Evolutionary conservation across 2,888 invertebrate genomes (phyloP).

Genomic region (Ophonus ardosiacus): DNA sequence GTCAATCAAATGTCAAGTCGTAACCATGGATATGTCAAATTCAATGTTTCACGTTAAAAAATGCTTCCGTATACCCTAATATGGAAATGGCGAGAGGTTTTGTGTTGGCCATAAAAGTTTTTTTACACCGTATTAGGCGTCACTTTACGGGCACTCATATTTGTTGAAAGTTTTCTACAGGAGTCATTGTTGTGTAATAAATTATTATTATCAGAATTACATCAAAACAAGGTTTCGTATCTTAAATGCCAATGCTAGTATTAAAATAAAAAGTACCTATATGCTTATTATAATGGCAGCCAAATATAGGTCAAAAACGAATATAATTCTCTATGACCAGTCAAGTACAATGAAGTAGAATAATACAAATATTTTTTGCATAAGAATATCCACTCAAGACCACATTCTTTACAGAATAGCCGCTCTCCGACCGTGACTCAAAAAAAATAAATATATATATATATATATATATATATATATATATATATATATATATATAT

Average conservation of each 20-base stretch:
- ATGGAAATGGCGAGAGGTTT: too few species aligned
- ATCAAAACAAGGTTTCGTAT: background rate
- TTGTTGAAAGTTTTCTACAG: too few species aligned
- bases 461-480: too few species aligned
- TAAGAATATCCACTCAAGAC: slow-evolving; percentile 50
- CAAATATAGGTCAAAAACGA: background rate
- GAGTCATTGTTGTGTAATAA: background rate
- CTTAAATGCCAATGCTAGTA: background rate
- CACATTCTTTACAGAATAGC: slow-evolving; percentile 53
- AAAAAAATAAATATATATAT: too few species aligned
- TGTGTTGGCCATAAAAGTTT: too few species aligned
- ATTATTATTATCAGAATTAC: background rate
- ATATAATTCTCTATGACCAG: background rate
- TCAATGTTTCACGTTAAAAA: too few species aligned
- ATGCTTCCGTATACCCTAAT: too few species aligned
- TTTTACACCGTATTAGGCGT: too few species aligned
- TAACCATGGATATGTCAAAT: too few species aligned
- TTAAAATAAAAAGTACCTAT: background rate
- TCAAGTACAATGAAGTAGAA: background rate
- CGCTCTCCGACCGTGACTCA: slow-evolving; percentile 38
- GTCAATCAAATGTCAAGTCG: too few species aligned
- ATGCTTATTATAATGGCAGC: background rate
- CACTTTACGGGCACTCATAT: too few species aligned
- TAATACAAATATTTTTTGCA: background rate
- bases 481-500: too few species aligned